A percentile compares a stretch with the other conserved stretches of the same genome.
phyloP scores from a whole-genome alignment of 2,888 invertebrate genomes.

The Argyra leucocephala region DNA sequence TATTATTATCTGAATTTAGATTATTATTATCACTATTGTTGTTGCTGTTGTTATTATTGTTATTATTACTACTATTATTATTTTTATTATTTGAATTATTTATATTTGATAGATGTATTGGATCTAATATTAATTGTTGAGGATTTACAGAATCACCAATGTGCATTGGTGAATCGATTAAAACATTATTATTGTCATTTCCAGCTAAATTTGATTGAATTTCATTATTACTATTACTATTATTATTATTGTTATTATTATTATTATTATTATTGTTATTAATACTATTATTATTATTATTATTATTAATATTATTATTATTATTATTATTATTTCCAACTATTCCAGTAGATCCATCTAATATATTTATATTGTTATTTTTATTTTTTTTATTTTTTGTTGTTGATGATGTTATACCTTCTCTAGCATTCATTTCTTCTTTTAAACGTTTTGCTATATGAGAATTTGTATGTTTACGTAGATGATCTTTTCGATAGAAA shows the following conservation, averaged over 20 bases:
- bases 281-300: slow-evolving; percentile 10
- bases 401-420: slow-evolving; percentile 10
- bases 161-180: slow-evolving; percentile 2
- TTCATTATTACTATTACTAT: slow-evolving; percentile 13
- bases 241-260: background rate
- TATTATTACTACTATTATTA: background rate
- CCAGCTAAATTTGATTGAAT: background rate
- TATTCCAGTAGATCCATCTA: background rate
- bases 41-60: slow-evolving; percentile 5
- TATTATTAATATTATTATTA: background rate
- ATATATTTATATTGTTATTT: background rate
- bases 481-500: slow-evolving; percentile 69
- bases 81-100: background rate
- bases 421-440: slow-evolving; percentile 38
- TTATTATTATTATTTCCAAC: background rate
- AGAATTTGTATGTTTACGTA: slow-evolving; percentile 68
- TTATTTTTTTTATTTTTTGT: slow-evolving; percentile 13
- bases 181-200: background rate
- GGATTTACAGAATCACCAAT: background rate
- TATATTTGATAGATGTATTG: background rate
- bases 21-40: slow-evolving; percentile 7
- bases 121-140: background rate
- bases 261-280: slow-evolving; percentile 12
- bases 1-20: background rate
- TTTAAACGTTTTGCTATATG: slow-evolving; percentile 67